Base-by-base conservation (phyloP, 2,113 vertebrate genomes). In the Phaethornis superciliosus region DNA sequence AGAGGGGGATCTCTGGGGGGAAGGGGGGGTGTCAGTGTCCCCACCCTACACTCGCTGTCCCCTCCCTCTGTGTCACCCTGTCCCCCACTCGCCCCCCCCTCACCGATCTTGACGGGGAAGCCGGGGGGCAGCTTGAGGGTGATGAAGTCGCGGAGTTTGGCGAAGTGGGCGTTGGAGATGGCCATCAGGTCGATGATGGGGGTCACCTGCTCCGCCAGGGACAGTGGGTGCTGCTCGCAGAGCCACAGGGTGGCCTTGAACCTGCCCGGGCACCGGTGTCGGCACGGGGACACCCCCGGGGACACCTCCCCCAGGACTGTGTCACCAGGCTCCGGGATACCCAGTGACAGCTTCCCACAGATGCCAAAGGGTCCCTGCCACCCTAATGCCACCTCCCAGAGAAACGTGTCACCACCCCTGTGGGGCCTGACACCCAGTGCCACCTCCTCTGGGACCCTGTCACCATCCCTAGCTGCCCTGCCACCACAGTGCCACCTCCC, bases 101-200 rank as follows among this genome's bases (percentile, higher is more conserved):
- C 95, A 99, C 99, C 99, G 6, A 99, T 99, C 97, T 99, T 99
- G 94, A 99, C 97, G 0, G 99, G 99, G 96, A 99, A 99, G 69
- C 99, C 99, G 0, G 99, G 99, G 2, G 99, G 99, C 81, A 99
- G 97, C 94, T 98, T 98, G 85, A 99, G 97, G 60, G 98, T 99
- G 97, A 99, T 99, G 97, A 99, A 99, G 97, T 99, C 99, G 0
- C 99, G 97, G 72, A 99, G 97, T 88, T 99, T 99, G 85, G 99
- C 99, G 28, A 99, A 99, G 95, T 99, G 98, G 60, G 99, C 98
- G 2, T 99, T 99, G 93, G 99, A 99, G 97, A 99, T 99, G 75
- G 99, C 99, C 99, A 99, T 99, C 87, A 99, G 98, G 96, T 99
- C 99, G 14, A 99, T 99, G 97, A 99, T 99, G 87, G 99, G 99